These are phyloP conservation scores for Yponomeuta sedellus DNA, from an alignment of 2,888 invertebrate species.

Conservation along the genomic window DNA sequence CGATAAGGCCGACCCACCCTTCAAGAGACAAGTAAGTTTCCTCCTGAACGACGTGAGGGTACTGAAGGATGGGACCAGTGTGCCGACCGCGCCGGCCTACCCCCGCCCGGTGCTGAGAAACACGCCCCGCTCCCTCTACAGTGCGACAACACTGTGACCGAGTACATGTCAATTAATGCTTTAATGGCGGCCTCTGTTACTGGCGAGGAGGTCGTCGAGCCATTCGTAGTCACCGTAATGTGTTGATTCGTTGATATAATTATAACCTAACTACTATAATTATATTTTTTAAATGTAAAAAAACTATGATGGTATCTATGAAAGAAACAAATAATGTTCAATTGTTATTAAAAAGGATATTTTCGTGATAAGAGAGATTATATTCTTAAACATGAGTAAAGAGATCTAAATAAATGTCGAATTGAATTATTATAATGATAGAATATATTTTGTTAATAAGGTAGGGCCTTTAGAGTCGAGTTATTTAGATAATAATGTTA, in stretches of 20 bases:
- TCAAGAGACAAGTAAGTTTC: conserved; percentile 91
- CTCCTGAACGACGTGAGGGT: conserved; percentile 87
- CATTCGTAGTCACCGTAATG: conserved; percentile 48
- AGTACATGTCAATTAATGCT: conserved; percentile 74
- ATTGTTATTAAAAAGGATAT: conserved; percentile 71
- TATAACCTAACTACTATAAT: conserved; percentile 60
- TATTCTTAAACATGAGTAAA: conserved; percentile 51
- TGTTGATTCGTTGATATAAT: conserved; percentile 60
- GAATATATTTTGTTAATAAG: conserved; percentile 61
- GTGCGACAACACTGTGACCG: conserved; percentile 33
- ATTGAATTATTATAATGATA: conserved; percentile 35
- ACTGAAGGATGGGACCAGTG: conserved; percentile 81
- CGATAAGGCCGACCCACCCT: conserved; percentile 80
- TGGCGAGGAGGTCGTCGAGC: conserved; percentile 21
- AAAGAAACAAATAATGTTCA: neutral
- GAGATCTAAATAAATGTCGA: conserved; percentile 36
- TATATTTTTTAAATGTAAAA: conserved; percentile 3
- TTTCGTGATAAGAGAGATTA: conserved; percentile 66
- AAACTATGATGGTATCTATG: conserved; percentile 26
- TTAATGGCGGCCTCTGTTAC: conserved; percentile 38
- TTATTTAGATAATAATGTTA: conserved; percentile 64
- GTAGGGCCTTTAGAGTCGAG: conserved; percentile 63
- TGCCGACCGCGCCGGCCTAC: conserved; percentile 41
- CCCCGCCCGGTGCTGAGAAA: conserved; percentile 32
- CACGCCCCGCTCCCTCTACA: conserved; percentile 25